Conservation (phyloP, 2,113 vertebrate genomes). For the Silurus meridionalis region DNA sequence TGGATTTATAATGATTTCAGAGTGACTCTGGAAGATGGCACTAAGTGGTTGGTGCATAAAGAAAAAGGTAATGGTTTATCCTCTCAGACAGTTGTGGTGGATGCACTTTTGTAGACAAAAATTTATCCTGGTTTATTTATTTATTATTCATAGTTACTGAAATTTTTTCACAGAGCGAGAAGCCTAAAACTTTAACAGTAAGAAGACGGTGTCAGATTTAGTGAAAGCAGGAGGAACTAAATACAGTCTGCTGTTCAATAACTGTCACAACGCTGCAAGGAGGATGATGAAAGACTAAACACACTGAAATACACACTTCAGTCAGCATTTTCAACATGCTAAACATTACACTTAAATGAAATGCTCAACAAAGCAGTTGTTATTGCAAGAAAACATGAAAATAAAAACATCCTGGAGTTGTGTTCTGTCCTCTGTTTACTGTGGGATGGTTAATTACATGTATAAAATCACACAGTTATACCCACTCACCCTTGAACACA, state of each 20-base stretch:
- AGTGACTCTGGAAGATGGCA: not conserved
- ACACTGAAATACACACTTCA: not conserved
- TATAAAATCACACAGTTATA: not conserved
- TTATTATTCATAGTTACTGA: not conserved
- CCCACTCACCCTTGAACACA: no score
- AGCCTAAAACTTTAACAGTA: constrained; percentile 52
- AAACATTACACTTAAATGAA: not conserved
- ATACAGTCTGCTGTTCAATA: constrained; percentile 57
- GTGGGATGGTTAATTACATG: not conserved
- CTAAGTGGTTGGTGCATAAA: constrained; percentile 67
- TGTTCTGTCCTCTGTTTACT: not conserved
- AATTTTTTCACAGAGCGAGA: constrained; percentile 44
- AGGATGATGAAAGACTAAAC: constrained; percentile 57
- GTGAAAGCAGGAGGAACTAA: constrained; percentile 54
- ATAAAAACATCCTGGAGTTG: not conserved
- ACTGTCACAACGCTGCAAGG: constrained; percentile 58
- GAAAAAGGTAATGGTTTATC: constrained; percentile 49
- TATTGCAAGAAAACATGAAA: not conserved
- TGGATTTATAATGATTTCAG: no score
- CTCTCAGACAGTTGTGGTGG: constrained; percentile 63
- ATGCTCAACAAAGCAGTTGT: not conserved
- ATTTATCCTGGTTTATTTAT: no score
- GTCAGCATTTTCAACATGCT: no score
- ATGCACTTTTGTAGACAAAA: constrained; percentile 17
- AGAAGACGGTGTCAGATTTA: constrained; percentile 59